These are phyloP conservation scores for Gambusia yucatana DNA, from an alignment of 2,797 vertebrate genomes.

Conservation along the genomic window DNA sequence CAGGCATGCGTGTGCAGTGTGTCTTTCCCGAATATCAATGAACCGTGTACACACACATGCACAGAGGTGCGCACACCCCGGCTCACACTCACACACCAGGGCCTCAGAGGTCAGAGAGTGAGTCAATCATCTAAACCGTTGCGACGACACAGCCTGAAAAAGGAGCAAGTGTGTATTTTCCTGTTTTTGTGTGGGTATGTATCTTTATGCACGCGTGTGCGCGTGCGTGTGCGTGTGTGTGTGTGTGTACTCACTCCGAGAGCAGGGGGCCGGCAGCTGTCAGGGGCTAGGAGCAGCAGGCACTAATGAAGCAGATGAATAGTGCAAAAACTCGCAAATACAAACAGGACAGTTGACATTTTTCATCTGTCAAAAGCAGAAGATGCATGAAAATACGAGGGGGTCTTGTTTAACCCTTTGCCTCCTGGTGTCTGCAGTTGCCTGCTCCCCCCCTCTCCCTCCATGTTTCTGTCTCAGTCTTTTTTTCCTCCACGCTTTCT, in stretches of 20 bases:
- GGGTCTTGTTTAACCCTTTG: conserved; percentile 97
- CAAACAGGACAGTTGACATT: conserved; percentile 99
- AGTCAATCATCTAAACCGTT: conserved; percentile 98
- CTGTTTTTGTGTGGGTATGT: conserved; percentile 29
- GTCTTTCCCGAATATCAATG: conserved; percentile 97
- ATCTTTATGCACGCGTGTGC: conserved; percentile 23
- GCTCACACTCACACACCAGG: conserved; percentile 68
- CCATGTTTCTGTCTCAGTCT: neutral
- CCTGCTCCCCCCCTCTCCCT: conserved; percentile 17
- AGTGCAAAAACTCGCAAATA: conserved; percentile 99
- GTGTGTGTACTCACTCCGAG: conserved; percentile 62
- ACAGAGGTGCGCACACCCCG: conserved; percentile 13
- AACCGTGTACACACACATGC: conserved; percentile 71
- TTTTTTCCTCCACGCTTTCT: neutral
- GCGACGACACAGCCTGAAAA: conserved; percentile 94
- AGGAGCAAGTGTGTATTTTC: conserved; percentile 37
- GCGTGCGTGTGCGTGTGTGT: conserved; percentile 37
- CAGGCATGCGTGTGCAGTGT: conserved; percentile 88
- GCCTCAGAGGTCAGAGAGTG: conserved; percentile 98
- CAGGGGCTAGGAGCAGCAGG: conserved; percentile 96
- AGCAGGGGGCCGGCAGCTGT: conserved; percentile 89
- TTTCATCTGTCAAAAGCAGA: conserved; percentile 99
- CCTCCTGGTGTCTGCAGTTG: conserved; percentile 79
- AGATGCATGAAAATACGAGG: conserved; percentile 99
- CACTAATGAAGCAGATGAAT: conserved; percentile 99